Evolutionary conservation across 1,140 invertebrate genomes (phyloP).

Genomic region (Charaxes varanes): DNA sequence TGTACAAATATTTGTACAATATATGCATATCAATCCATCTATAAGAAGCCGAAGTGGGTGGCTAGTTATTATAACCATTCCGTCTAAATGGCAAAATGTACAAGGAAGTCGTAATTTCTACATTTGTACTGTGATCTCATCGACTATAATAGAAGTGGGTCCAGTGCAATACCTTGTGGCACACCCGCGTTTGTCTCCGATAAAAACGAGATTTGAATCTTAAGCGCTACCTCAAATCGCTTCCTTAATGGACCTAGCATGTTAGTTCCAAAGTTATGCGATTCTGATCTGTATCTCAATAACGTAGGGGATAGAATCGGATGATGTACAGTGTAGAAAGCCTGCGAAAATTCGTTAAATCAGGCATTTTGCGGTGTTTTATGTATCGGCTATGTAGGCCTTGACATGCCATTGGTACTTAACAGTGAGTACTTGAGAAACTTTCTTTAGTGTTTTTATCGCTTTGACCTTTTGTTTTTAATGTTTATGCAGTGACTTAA

Average conservation of each 20-base stretch:
- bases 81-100: background rate
- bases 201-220: conserved; percentile 45
- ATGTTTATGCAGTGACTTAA: too few species aligned
- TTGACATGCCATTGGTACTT: too few species aligned
- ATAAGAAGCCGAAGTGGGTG: background rate
- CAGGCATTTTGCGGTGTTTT: conserved; percentile 1
- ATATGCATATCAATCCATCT: too few species aligned
- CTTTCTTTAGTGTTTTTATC: too few species aligned
- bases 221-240: conserved; percentile 34
- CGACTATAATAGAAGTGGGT: conserved; percentile 11
- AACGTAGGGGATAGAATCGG: conserved; percentile 8
- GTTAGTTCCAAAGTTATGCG: conserved; percentile 17
- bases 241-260: conserved; percentile 25
- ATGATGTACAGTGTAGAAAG: conserved; percentile 1
- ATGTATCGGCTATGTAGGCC: conserved; percentile 4
- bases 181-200: conserved; percentile 29
- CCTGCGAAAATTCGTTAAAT: conserved; percentile 3
- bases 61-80: background rate
- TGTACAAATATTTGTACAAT: too few species aligned
- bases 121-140: background rate
- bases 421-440: too few species aligned
- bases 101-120: background rate
- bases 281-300: conserved; percentile 21
- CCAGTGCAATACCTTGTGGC: conserved; percentile 35
- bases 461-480: too few species aligned